Base-by-base conservation (phyloP, 2,888 invertebrate species). In the Pseudococcus longispinus region DNA sequence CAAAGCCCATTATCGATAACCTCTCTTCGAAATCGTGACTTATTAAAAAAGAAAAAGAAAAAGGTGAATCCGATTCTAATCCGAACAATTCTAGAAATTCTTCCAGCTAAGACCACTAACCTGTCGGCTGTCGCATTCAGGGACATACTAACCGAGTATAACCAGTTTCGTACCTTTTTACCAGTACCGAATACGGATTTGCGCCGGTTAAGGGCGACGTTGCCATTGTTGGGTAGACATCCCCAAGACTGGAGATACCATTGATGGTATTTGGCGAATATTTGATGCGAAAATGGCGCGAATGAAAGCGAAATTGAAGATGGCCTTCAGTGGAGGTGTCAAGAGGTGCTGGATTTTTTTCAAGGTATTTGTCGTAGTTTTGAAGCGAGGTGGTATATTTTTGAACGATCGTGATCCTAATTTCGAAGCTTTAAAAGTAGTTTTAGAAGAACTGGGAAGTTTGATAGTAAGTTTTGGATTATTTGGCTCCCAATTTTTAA, bases 111-210 rank as follows among this genome's bases (percentile, higher is more conserved):
- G 60, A 60, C 70, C 70, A 70, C 65, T 26, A 65, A 26, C 65
- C 65, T 65, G 65, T 65, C 65, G 29, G 29, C 4, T 29, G 29
- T 70, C 70, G 29, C 29, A 29, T 18, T 70, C 70, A 29, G 70
- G 70, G 70, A 70, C 70, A 70, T 29, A 70, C 70, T 70, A 29
- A 70, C 70, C 70, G 70, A 70, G 29, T 29, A 70, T 70, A 70
- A 70, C 70, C 70, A 29, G 70, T 70, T 70, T 29, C 29, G 18
- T 70, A 15, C 15, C 70, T 70, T 70, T 65, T 65, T 26, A 26
- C 4, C 13, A 1, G 65, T 11, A 26, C 26, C 26, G 23, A 26
- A 26, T 23, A 11, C 26, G 26, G 9, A 65, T 26, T 65, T 65
- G 26, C 23, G 26, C 1, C 65, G 26, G 65, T 1, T 11, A 6